Base-by-base conservation (phyloP, 1,140 invertebrate genomes). In the Oryzaephilus surinamensis region DNA sequence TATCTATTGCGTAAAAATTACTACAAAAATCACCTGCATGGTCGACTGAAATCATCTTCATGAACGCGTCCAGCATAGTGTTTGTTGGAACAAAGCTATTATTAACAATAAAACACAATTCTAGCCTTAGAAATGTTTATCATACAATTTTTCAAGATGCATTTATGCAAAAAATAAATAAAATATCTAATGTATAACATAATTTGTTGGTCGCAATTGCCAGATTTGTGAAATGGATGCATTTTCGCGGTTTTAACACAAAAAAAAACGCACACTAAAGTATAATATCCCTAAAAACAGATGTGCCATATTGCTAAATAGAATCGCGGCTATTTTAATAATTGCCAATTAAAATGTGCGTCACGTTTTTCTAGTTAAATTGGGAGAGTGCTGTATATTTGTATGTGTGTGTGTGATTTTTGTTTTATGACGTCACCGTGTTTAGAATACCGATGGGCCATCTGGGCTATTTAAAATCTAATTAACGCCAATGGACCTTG, bases 311-410 rank as follows among this genome's bases (percentile, higher is more conserved):
- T 41, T 38, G 38, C 36, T 32, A 45, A 43, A 40, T 40, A 36
- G 43, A 30, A 39, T 30, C 30, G 38, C 30, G 27, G 26, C 30
- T 27, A 31, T 27, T 52, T 52, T 46, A 45, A 54, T 55, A 55
- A 52, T 55, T 48, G 26, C 38, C 51, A 50, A 52, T 52, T 50
- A 49, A 45, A 40, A 55, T 55, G 51, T 45, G 38, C 50, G 46
- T 55, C 53, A 55, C 53, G 53, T 55, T 55, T 55, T 55, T 55
- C 53, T 55, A 52, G 53, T 55, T 45, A 45, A 45, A 45, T 30
- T 33, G 32, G 30, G 15, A 19, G 40, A n/a, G 41, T 16, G 32
- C 24, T 24, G 30, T 26, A 38, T 20, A 38, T 21, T 10, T 26
- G 28, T 26, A 24, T 27, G 21, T 21, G 11, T 29, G 4, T 4